phyloP scores from a whole-genome alignment of 2,113 vertebrate species.

The Aspidoscelis tigris region DNA sequence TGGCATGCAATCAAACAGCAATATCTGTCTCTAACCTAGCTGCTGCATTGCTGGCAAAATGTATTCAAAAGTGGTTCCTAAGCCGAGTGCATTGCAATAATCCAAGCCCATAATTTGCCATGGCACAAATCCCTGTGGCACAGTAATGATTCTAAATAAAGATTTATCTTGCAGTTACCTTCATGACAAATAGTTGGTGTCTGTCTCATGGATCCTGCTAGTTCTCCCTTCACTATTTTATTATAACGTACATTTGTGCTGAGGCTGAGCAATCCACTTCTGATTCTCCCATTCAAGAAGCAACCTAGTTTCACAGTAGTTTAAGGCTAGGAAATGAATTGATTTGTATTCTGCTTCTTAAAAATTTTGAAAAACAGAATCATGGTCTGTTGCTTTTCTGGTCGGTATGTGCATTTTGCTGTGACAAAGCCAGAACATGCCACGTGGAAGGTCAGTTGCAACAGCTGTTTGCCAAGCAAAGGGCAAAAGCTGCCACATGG shows the following conservation, averaged over 20 bases:
- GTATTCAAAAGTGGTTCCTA: too few species aligned
- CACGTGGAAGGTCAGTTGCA: conserved; percentile 5
- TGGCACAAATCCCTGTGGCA: too few species aligned
- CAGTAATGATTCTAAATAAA: background rate
- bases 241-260: background rate
- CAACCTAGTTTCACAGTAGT: background rate
- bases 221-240: background rate
- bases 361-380: background rate
- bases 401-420: background rate
- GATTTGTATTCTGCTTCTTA: background rate
- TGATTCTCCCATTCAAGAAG: too few species aligned
- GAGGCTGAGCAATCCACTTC: too few species aligned
- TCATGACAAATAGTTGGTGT: background rate
- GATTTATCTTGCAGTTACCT: background rate
- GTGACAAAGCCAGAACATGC: conserved; percentile 4
- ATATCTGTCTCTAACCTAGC: too few species aligned
- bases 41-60: too few species aligned
- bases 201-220: background rate
- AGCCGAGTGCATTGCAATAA: too few species aligned
- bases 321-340: background rate
- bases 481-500: background rate
- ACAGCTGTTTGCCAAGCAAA: conserved; percentile 27
- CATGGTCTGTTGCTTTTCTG: background rate
- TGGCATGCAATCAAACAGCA: too few species aligned
- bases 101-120: too few species aligned